Conservation (phyloP, 2,888 invertebrate genomes). For the Sinohyriopsis cumingii region DNA sequence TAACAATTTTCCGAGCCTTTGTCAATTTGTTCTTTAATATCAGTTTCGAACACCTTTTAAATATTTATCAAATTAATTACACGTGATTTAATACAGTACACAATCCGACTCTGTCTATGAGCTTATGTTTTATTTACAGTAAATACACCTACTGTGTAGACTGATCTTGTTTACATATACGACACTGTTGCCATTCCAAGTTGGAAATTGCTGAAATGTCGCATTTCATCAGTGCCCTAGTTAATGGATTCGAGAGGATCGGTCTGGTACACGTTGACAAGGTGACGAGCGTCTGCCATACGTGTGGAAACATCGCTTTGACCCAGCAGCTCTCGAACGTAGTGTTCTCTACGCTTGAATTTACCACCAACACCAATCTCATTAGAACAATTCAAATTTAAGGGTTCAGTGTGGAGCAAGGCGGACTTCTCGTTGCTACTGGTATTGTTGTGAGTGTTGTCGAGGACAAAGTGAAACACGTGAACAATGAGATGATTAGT, state of each 20-base stretch:
- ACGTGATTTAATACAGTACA: too few species aligned
- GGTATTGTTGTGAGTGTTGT: constrained; percentile 34
- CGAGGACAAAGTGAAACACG: constrained; percentile 24
- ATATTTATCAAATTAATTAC: too few species aligned
- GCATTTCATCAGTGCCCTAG: constrained; percentile 29
- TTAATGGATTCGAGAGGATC: constrained; percentile 19
- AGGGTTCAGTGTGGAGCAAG: constrained; percentile 30
- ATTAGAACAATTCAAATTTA: constrained; percentile 27
- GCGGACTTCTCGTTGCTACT: constrained; percentile 22
- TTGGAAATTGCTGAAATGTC: constrained; percentile 26
- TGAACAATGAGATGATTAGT: constrained; percentile 15
- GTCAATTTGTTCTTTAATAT: not conserved
- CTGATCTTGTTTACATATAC: constrained; percentile 46
- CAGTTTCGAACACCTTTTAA: not conserved
- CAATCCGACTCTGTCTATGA: not conserved
- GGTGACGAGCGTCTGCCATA: constrained; percentile 36
- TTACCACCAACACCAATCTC: constrained; percentile 28
- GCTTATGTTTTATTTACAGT: constrained; percentile 21
- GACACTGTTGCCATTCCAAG: constrained; percentile 41
- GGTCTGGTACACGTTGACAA: constrained; percentile 34
- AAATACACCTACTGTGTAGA: constrained; percentile 18
- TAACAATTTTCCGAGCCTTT: too few species aligned
- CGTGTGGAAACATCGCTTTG: constrained; percentile 29
- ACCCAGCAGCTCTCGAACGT: constrained; percentile 23
- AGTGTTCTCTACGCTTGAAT: constrained; percentile 24